A percentile compares a stretch with the other conserved stretches of the same genome.
phyloP scores from a whole-genome alignment of 2,888 invertebrate species.

The Lasioglossum pauxillum region DNA sequence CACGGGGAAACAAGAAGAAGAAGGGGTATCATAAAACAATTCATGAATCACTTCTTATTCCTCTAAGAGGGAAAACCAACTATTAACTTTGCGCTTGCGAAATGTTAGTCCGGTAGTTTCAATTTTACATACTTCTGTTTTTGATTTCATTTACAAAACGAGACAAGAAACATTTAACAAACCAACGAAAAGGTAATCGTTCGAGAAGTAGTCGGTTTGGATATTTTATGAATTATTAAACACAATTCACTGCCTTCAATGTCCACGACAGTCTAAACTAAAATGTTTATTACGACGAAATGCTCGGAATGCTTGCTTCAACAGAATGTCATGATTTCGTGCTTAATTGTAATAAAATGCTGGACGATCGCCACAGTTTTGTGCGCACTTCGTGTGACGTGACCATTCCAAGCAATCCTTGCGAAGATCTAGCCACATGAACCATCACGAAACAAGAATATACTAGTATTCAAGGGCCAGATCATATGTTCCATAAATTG shows the following conservation, averaged over 20 bases:
- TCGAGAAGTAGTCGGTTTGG: background rate
- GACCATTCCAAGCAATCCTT: background rate
- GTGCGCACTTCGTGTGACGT: background rate
- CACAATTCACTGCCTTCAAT: background rate
- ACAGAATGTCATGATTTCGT: background rate
- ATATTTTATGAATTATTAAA: background rate
- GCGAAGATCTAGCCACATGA: background rate
- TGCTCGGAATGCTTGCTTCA: background rate
- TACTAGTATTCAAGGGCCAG: background rate
- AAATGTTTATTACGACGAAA: background rate
- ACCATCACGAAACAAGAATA: background rate
- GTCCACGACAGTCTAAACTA: background rate
- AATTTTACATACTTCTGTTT: background rate
- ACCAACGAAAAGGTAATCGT: background rate
- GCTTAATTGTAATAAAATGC: background rate
- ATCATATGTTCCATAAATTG: background rate
- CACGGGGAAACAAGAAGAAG: background rate
- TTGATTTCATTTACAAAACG: background rate
- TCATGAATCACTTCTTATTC: slow-evolving; percentile 15
- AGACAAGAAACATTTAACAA: background rate
- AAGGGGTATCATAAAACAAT: slow-evolving; percentile 4
- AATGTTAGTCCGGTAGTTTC: background rate
- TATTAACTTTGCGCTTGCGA: background rate
- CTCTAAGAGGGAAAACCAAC: background rate
- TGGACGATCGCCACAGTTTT: background rate